Evolutionary conservation across 1,140 invertebrate genomes (phyloP).

Genomic region (Dendrolimus punctatus): DNA sequence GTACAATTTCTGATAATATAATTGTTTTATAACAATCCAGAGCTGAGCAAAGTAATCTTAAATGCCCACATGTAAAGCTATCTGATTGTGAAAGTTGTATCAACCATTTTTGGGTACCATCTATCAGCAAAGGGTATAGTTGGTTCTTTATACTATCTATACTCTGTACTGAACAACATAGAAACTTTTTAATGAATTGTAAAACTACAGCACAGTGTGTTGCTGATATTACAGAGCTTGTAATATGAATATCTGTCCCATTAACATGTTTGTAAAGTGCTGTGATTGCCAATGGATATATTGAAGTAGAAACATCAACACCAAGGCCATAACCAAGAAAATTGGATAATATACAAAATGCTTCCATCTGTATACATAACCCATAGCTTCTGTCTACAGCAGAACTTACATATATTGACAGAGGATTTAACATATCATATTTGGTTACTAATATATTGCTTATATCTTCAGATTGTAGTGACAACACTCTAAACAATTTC

Average conservation of each 20-base stretch:
- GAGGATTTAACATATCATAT: slow-evolving; percentile 63
- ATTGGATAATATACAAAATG: slow-evolving; percentile 65
- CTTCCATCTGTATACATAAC: slow-evolving; percentile 75
- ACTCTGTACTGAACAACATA: slow-evolving; percentile 26
- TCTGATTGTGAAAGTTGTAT: slow-evolving; percentile 31
- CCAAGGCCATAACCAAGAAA: slow-evolving; percentile 58
- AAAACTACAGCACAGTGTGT: slow-evolving; percentile 67
- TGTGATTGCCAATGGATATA: slow-evolving; percentile 60
- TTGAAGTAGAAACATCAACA: slow-evolving; percentile 39
- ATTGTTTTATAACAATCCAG: slow-evolving; percentile 49
- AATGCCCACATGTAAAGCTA: slow-evolving; percentile 50
- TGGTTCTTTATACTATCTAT: slow-evolving; percentile 35
- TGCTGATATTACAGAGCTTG: slow-evolving; percentile 58
- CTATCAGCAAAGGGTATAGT: slow-evolving; percentile 48
- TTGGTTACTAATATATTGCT: slow-evolving; percentile 47
- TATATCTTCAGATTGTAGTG: slow-evolving; percentile 54
- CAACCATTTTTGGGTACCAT: slow-evolving; percentile 50
- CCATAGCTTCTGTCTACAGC: slow-evolving; percentile 63
- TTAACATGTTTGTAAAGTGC: slow-evolving; percentile 70
- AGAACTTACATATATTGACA: slow-evolving; percentile 67
- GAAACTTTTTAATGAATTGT: slow-evolving; percentile 41
- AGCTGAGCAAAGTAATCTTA: slow-evolving; percentile 37
- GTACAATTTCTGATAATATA: slow-evolving; percentile 28
- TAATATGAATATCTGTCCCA: slow-evolving; percentile 60
- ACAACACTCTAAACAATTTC: slow-evolving; percentile 71